Conservation (phyloP, 1,140 invertebrate genomes). For the Dendroctonus ponderosae region DNA sequence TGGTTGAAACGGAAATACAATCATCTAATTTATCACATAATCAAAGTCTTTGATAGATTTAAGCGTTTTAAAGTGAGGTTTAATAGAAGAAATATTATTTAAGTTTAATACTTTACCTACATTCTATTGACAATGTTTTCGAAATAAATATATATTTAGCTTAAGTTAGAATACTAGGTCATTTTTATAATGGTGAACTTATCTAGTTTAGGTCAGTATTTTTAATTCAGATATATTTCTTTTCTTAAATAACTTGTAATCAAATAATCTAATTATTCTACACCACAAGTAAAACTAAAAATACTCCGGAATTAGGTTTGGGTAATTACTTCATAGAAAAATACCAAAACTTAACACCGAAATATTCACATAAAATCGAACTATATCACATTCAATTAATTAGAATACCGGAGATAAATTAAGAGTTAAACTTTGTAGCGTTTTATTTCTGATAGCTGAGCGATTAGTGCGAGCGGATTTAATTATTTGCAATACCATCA, state of each 20-base stretch:
- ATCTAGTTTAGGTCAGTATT: too few relatives aligned
- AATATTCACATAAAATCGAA: not conserved
- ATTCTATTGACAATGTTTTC: too few relatives aligned
- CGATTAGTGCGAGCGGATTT: constrained; percentile 77
- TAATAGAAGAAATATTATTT: too few relatives aligned
- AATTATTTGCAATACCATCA: constrained; percentile 91
- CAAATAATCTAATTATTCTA: too few relatives aligned
- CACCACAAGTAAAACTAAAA: not conserved
- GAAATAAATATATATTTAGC: too few relatives aligned
- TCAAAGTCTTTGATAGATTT: constrained; percentile 3
- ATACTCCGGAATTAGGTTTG: not conserved
- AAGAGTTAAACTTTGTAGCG: constrained; percentile 75
- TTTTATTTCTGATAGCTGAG: constrained; percentile 74
- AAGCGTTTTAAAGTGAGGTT: too few relatives aligned
- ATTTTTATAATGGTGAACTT: too few relatives aligned
- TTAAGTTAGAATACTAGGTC: too few relatives aligned
- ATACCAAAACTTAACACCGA: not conserved
- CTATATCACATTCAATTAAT: constrained; percentile 22
- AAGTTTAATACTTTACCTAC: too few relatives aligned
- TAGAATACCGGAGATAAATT: constrained; percentile 78
- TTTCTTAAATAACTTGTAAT: too few relatives aligned
- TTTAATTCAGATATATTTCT: too few relatives aligned
- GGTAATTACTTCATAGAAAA: not conserved
- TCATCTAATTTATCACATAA: constrained; percentile 11
- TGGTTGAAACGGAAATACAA: too few relatives aligned